Evolutionary conservation across 2,113 vertebrate species (phyloP).

Genomic region (Himantopus leucocephalus): DNA sequence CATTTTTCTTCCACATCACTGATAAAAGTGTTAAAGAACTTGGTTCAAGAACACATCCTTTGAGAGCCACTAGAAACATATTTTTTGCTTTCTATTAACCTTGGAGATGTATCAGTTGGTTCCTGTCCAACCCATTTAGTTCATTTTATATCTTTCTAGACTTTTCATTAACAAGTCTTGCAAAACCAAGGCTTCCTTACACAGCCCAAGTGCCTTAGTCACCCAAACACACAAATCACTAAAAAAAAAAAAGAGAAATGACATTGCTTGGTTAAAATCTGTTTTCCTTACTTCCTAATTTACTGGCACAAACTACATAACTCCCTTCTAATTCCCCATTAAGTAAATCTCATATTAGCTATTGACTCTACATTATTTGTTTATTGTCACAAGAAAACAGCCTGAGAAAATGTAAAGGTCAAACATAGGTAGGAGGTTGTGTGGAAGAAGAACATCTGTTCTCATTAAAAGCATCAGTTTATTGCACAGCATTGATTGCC

Average conservation of each 20-base stretch:
- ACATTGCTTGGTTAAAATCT: background rate
- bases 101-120: background rate
- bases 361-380: background rate
- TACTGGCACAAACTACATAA: background rate
- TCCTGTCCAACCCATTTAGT: background rate
- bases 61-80: background rate
- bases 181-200: background rate
- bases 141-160: background rate
- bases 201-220: background rate
- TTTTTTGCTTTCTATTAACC: background rate
- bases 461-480: background rate
- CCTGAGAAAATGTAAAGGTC: background rate
- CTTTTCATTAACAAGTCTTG: background rate
- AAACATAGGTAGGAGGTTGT: background rate
- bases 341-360: background rate
- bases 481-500: background rate
- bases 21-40: background rate
- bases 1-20: background rate
- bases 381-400: background rate
- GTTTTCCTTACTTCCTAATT: background rate
- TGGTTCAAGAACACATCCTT: background rate
- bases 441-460: background rate
- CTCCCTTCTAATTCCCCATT: background rate
- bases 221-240: background rate
- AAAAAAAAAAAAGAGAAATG: background rate